phyloP scores from a whole-genome alignment of 2,797 vertebrate species.

The Gymnoscopelus braueri region DNA sequence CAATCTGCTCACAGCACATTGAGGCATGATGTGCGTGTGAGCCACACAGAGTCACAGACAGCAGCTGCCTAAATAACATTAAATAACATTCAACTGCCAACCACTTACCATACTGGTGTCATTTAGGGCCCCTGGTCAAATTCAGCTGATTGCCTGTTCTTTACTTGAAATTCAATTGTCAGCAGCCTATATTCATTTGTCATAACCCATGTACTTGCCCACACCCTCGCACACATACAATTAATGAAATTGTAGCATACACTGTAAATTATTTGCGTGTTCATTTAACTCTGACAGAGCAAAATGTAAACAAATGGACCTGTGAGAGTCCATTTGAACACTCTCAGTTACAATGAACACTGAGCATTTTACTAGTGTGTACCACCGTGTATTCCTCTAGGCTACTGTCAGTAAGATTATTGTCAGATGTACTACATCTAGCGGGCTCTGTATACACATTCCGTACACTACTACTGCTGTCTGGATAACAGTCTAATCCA shows the following conservation, averaged over 20 bases:
- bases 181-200: not conserved
- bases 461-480: not conserved
- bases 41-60: conserved; percentile 42
- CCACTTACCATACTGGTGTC: conserved; percentile 35
- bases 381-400: not conserved
- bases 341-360: too few relatives aligned
- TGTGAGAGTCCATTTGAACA: too few relatives aligned
- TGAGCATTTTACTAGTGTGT: too few relatives aligned
- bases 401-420: not conserved
- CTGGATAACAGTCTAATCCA: not conserved
- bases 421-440: not conserved
- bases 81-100: conserved; percentile 65
- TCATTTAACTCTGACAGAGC: too few relatives aligned
- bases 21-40: conserved; percentile 56
- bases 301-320: too few relatives aligned
- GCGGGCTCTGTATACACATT: not conserved
- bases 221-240: not conserved
- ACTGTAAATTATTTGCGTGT: not conserved
- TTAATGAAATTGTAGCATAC: not conserved
- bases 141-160: conserved; percentile 2
- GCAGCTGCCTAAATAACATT: conserved; percentile 41
- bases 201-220: too few relatives aligned
- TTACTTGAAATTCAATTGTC: conserved; percentile 7
- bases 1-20: conserved; percentile 82
- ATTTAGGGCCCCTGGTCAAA: conserved; percentile 39